Conservation (phyloP, 2,888 invertebrate species). For the Gymnocheta viridis region DNA sequence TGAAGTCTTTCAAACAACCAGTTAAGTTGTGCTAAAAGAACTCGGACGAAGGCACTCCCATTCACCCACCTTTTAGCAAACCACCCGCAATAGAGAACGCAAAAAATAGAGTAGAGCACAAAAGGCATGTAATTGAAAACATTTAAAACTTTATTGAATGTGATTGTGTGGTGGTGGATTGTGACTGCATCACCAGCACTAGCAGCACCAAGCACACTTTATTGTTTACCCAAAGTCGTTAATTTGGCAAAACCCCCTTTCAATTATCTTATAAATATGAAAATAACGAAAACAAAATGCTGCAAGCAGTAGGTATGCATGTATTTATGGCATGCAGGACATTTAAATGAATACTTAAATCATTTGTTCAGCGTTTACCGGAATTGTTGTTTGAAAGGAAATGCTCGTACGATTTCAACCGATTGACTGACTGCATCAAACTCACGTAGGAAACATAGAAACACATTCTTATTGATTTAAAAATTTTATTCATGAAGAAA, state of each 20-base stretch:
- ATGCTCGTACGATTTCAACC: conserved; percentile 26
- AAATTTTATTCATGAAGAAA: conserved; percentile 54
- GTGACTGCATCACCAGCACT: conserved; percentile 19
- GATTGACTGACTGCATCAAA: conserved; percentile 39
- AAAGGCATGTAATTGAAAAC: conserved; percentile 43
- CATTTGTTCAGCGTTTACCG: conserved; percentile 54
- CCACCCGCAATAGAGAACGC: conserved; percentile 18
- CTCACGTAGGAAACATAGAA: conserved; percentile 38
- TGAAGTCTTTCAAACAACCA: conserved; percentile 60
- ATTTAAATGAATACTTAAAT: conserved; percentile 48
- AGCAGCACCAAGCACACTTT: conserved; percentile 58
- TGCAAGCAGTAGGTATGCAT: conserved; percentile 69
- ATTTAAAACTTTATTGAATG: conserved; percentile 16
- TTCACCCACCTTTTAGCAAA: not conserved
- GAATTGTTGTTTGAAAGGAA: conserved; percentile 42
- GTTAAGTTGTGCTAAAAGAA: conserved; percentile 46
- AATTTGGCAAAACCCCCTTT: conserved; percentile 82
- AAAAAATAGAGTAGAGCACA: conserved; percentile 11
- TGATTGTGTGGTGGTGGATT: conserved; percentile 37
- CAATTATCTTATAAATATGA: conserved; percentile 81
- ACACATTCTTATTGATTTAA: conserved; percentile 21
- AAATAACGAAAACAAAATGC: conserved; percentile 74
- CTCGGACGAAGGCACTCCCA: conserved; percentile 42
- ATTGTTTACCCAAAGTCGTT: conserved; percentile 79
- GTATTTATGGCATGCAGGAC: conserved; percentile 63